phyloP scores from a whole-genome alignment of 2,113 vertebrate genomes.

The Forbesichthys papilliferus region DNA sequence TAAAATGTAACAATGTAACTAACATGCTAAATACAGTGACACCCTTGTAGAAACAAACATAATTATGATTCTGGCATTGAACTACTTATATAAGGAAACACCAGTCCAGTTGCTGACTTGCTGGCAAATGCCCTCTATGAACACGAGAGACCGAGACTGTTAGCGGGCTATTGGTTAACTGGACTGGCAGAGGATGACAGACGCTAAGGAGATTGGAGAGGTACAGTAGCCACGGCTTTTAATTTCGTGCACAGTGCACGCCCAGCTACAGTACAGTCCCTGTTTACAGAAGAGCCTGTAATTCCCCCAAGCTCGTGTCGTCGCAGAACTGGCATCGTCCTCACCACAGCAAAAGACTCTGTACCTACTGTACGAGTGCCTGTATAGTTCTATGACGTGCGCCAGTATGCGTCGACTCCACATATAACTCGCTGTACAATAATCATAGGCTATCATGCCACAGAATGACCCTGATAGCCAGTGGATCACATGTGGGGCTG shows the following conservation, averaged over 20 bases:
- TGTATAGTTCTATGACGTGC: slow-evolving; percentile 4
- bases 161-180: slow-evolving; percentile 66
- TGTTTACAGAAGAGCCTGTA: slow-evolving; percentile 69
- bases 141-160: slow-evolving; percentile 51
- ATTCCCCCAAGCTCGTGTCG: slow-evolving; percentile 56
- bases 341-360: slow-evolving; percentile 40
- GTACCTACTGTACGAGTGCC: neutral
- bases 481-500: slow-evolving; percentile 17
- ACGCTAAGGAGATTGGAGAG: slow-evolving; percentile 62
- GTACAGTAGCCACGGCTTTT: slow-evolving; percentile 69
- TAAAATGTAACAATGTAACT: neutral
- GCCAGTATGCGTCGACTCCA: slow-evolving; percentile 28
- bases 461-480: neutral
- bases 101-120: neutral
- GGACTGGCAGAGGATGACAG: slow-evolving; percentile 76
- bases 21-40: slow-evolving; percentile 1
- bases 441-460: slow-evolving; percentile 10
- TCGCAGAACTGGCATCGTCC: slow-evolving; percentile 29
- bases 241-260: slow-evolving; percentile 74
- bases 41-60: neutral
- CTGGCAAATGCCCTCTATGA: slow-evolving; percentile 17
- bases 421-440: slow-evolving; percentile 17
- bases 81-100: neutral
- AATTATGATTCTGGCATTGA: neutral
- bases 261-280: slow-evolving; percentile 55